Base-by-base conservation (phyloP, 2,113 vertebrate genomes). In the Pseudorhombus dupliciocellatus region DNA sequence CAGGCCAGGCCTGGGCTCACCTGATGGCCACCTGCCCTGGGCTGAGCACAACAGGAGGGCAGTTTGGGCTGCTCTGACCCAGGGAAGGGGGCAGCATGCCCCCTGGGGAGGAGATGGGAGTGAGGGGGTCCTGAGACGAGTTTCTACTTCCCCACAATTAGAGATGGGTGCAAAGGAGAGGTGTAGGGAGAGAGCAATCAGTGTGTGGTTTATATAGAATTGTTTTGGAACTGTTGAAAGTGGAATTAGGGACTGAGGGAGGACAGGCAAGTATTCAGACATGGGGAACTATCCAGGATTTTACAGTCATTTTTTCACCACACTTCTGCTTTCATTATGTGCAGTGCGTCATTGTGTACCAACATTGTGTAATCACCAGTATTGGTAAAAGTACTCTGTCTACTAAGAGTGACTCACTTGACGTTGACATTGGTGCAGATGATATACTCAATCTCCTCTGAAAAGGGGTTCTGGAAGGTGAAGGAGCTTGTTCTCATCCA, bases 401-500 rank as follows among this genome's bases (percentile, higher is more conserved):
- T 16, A 12, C 31, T n/a, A 65, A 5, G 22, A 7, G 18, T 10
- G 26, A 94, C 97, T 84, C 93, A 99, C 98, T 98, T 99, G 90
- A 99, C 96, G 1, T 95, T 98, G 87, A 97, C 95, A 83, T 98
- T 99, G 92, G 98, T 99, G 75, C 97, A 98, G 93, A 99, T 98
- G 92, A 99, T 97, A 84, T 99, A 99, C 87, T 99, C 98, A 0
- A 99, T 98, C 86, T 98, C 97, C 75, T 99, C 97, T 0, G 98
- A 99, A 90, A 96, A 99, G 1, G 98, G 98, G 87, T 99, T 99
- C 92, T 99, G 98, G 94, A 99, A 99, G 84, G 97, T 97, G 88
- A 99, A 99, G 34, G 96, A 98, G 92, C 97, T 99, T 46, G 96
- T 99, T 85, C 98, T 93, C 94, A 98, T 97, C 95, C 95, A 96